Base-by-base conservation (phyloP, 1,140 invertebrate species). In the Drosophila busckii region DNA sequence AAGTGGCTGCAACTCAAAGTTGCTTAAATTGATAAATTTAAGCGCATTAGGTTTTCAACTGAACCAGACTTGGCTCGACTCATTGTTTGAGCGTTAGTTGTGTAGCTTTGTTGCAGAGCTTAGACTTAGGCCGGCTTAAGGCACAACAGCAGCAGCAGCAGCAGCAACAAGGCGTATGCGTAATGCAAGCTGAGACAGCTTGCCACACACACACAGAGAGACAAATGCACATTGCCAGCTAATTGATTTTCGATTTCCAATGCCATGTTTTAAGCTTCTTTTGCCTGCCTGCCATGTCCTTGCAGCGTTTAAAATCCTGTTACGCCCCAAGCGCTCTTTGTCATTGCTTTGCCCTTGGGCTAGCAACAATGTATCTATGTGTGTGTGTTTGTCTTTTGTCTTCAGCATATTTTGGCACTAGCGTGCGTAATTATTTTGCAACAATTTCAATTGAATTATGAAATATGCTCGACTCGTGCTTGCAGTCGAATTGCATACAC, bases 391-490 rank as follows among this genome's bases (percentile, higher is more conserved):
- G 2, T 46, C 7, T n/a, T n/a, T n/a, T n/a, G n/a, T n/a, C n/a
- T n/a, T n/a, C n/a, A n/a, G n/a, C n/a, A n/a, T n/a, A n/a, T n/a
- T n/a, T n/a, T n/a, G n/a, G n/a, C n/a, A n/a, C n/a, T n/a, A n/a
- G n/a, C n/a, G n/a, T n/a, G n/a, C n/a, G n/a, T n/a, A 53, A 62
- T 61, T 54, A 58, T 69, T 68, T 62, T 50, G 64, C 38, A 80
- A 80, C 78, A 65, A 73, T 80, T 80, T 65, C 68, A 69, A 80
- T 80, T 80, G 70, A 61, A 80, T 80, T 80, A 80, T 71, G 73
- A 80, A 65, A 54, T 70, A 56, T 80, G 59, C 46, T 23, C 40
- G 32, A 42, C 29, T 31, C 42, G 10, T 3, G 31, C 28, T 19
- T 10, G 37, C 16, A 23, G 12, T 48, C 19, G 35, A 25, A 31